Base-by-base conservation (phyloP, 2,888 invertebrate genomes). In the Tachina grossa region DNA sequence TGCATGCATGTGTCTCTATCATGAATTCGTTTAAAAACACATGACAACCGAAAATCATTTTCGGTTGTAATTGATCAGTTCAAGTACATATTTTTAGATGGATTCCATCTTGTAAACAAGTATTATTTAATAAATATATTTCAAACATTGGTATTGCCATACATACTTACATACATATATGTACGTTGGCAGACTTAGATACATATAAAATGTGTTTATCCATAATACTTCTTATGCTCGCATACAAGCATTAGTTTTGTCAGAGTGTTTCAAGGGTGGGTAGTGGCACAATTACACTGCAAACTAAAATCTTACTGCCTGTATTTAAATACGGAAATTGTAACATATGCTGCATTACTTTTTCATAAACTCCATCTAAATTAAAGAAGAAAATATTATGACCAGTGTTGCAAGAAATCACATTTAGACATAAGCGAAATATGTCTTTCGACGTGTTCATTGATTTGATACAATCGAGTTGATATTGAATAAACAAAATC, bases 51-150 rank as follows among this genome's bases (percentile, higher is more conserved):
- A 75, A 78, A 66, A 39, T 51, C n/a, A 39, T 47, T 78, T 83
- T 78, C 71, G 43, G 41, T 41, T 57, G 83, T 83, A 86, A 86
- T 86, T 86, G 83, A 83, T 86, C 86, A 77, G 83, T 77, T 80
- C 83, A 80, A 83, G 86, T 77, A 77, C 14, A 51, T 71, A n/a
- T 75, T 66, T 49, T 10, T 51, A 85, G 75, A 85, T 72, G 85
- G 82, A 75, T 71, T 71, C 82, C 85, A 85, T 85, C 55, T 83
- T 83, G 69, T 66, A 72, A 39, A 61, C 45, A 82, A 45, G 43
- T 45, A 55, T 76, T 45, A 55, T 76, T 72, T 65, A 71, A 76
- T 39, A 81, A 66, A 72, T 84, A 76, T 16, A 22, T 51, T 22
- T 47, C 22, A 31, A 10, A 57, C 49, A 51, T 39, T 31, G 13